Evolutionary conservation across 1,140 invertebrate genomes (phyloP).

Genomic region (Drosophila prosaltans): DNA sequence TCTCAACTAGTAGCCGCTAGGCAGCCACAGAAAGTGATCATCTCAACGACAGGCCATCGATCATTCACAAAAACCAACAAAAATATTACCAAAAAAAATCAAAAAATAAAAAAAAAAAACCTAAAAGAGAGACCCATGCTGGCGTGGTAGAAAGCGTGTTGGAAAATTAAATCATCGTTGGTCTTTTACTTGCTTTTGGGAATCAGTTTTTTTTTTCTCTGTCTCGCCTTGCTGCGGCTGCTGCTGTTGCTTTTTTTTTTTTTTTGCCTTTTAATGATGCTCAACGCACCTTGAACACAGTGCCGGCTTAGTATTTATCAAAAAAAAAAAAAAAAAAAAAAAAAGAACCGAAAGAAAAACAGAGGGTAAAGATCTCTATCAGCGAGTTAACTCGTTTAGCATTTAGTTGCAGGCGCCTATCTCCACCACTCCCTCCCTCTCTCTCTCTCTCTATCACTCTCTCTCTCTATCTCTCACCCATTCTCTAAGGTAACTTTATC

Average conservation of each 20-base stretch:
- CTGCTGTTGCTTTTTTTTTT: slow-evolving; percentile 22
- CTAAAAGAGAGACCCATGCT: slow-evolving; percentile 46
- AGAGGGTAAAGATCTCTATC: slow-evolving; percentile 73
- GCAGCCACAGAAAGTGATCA: slow-evolving; percentile 79
- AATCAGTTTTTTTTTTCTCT: slow-evolving; percentile 13
- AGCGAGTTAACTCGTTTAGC: slow-evolving; percentile 82
- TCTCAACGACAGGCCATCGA: slow-evolving; percentile 79
- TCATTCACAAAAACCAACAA: slow-evolving; percentile 56
- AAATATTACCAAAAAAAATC: slow-evolving; percentile 1
- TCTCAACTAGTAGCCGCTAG: slow-evolving; percentile 82
- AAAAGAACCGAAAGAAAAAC: slow-evolving; percentile 17
- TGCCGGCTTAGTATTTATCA: slow-evolving; percentile 64
- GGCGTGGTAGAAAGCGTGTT: slow-evolving; percentile 78
- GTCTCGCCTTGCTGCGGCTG: neutral
- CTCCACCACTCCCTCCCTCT: neutral
- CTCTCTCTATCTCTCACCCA: slow-evolving; percentile 6
- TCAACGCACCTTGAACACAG: slow-evolving; percentile 66
- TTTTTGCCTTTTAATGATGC: slow-evolving; percentile 67
- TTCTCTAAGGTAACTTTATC: slow-evolving; percentile 59
- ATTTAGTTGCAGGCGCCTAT: slow-evolving; percentile 80
- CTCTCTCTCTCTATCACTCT: neutral
- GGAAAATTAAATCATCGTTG: slow-evolving; percentile 82
- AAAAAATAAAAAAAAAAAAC: slow-evolving; percentile 15
- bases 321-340: slow-evolving; percentile 28
- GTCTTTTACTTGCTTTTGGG: slow-evolving; percentile 30